Conservation (phyloP, 1,140 invertebrate genomes). For the Drosophila parabipectinata region DNA sequence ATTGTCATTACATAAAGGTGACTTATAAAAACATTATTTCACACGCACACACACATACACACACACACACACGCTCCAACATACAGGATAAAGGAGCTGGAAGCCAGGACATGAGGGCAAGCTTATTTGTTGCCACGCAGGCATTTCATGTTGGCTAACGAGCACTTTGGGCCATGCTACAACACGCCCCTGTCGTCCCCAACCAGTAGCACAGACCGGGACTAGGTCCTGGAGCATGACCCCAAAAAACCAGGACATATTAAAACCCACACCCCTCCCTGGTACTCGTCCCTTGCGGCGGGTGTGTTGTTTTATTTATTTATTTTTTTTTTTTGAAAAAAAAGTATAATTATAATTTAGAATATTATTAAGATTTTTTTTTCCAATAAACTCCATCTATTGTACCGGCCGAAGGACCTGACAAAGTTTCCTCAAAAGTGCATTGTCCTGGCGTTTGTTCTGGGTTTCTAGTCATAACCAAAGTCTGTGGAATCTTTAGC, state of each 20-base stretch:
- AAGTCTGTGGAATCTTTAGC: conserved; percentile 22
- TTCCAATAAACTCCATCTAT: not conserved
- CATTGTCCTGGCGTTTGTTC: conserved; percentile 27
- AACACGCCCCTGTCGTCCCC: conserved; percentile 4
- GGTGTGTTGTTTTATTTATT: conserved; percentile 1
- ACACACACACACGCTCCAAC: too few relatives aligned
- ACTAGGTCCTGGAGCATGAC: not conserved
- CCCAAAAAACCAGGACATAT: conserved; percentile 17
- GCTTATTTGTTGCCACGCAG: conserved; percentile 69
- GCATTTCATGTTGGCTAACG: conserved; percentile 76
- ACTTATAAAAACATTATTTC: conserved; percentile 81
- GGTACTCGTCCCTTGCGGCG: too few relatives aligned
- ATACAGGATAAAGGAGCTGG: not conserved
- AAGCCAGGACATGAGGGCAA: conserved; percentile 45
- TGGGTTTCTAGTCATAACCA: conserved; percentile 18
- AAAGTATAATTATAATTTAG: not conserved
- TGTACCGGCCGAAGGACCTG: not conserved
- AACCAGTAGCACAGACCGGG: not conserved
- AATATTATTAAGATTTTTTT: not conserved
- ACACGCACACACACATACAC: conserved; percentile 44
- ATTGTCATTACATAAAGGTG: conserved; percentile 82
- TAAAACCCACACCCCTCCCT: conserved; percentile 9
- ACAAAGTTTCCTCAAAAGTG: not conserved
- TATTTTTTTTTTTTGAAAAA: not conserved
- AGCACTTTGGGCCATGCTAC: conserved; percentile 65